Evolutionary conservation across 2,888 invertebrate species (phyloP).

Genomic region (Artemia sinica): DNA sequence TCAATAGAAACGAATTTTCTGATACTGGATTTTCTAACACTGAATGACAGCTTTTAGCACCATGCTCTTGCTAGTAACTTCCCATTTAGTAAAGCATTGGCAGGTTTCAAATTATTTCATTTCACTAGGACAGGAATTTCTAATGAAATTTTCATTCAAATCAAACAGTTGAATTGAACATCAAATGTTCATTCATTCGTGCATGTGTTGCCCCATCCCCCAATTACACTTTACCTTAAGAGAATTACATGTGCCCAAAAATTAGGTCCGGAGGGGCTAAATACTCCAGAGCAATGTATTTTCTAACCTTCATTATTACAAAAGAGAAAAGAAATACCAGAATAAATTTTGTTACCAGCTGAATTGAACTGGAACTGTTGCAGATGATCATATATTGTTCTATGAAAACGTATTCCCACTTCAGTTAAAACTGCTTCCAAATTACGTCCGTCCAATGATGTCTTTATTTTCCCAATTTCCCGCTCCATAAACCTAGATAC

Average conservation of each 20-base stretch:
- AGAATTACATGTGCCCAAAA: neutral
- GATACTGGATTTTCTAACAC: too few species aligned
- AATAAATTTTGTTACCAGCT: slow-evolving; percentile 42
- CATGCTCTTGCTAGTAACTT: too few species aligned
- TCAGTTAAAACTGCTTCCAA: slow-evolving; percentile 67
- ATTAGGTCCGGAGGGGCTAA: slow-evolving; percentile 11
- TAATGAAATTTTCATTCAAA: too few species aligned
- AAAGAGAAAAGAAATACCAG: slow-evolving; percentile 6
- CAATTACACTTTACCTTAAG: too few species aligned
- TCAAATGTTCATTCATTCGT: too few species aligned
- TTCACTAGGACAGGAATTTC: too few species aligned
- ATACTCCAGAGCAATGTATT: neutral
- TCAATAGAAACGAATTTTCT: too few species aligned
- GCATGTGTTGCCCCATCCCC: too few species aligned
- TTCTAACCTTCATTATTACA: slow-evolving; percentile 18
- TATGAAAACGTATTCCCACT: slow-evolving; percentile 75
- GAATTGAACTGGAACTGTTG: slow-evolving; percentile 86
- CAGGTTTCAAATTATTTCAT: too few species aligned
- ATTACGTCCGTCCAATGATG: slow-evolving; percentile 79
- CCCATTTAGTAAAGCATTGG: too few species aligned
- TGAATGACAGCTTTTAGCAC: too few species aligned
- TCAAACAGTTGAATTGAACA: too few species aligned
- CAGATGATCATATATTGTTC: slow-evolving; percentile 82
- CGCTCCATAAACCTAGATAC: slow-evolving; percentile 66
- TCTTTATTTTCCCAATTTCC: slow-evolving; percentile 56